Percentiles rank a stretch among this genome's conserved stretches.
Evolutionary conservation across 2,888 invertebrate genomes (phyloP).

Genomic region (Caenorhabditis imperialis): DNA sequence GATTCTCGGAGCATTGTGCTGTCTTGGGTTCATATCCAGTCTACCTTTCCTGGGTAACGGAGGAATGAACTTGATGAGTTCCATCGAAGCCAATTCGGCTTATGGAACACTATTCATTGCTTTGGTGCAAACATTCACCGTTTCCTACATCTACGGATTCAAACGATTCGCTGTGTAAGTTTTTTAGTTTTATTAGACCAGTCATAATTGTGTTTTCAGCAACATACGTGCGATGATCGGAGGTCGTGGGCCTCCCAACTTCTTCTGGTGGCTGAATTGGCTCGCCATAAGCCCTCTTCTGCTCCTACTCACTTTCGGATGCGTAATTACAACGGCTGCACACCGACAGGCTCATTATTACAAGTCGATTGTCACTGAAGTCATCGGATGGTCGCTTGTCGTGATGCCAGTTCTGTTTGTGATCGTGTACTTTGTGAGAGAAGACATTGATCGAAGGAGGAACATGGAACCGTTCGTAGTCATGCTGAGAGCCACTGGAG

Average conservation of each 20-base stretch:
- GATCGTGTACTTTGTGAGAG: slow-evolving; percentile 30
- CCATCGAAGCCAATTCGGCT: slow-evolving; percentile 27
- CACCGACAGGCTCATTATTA: neutral
- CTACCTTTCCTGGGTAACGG: slow-evolving; percentile 44
- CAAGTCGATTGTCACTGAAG: neutral
- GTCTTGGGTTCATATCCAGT: slow-evolving; percentile 26
- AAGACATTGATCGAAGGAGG: slow-evolving; percentile 36
- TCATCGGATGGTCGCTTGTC: slow-evolving; percentile 30
- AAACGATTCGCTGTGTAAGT: slow-evolving; percentile 50
- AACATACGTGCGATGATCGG: slow-evolving; percentile 55
- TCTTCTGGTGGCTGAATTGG: slow-evolving; percentile 57
- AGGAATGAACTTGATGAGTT: slow-evolving; percentile 32
- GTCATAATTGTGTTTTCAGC: slow-evolving; percentile 35
- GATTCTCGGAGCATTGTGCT: slow-evolving; percentile 20
- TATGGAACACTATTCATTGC: slow-evolving; percentile 49
- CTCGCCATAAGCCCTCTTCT: slow-evolving; percentile 40
- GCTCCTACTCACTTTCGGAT: slow-evolving; percentile 21
- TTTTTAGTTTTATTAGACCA: too few species aligned
- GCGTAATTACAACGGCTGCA: slow-evolving; percentile 26
- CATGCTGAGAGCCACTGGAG: slow-evolving; percentile 43
- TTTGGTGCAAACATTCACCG: slow-evolving; percentile 35
- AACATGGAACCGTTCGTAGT: slow-evolving; percentile 51
- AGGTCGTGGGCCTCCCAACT: slow-evolving; percentile 28
- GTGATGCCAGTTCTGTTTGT: slow-evolving; percentile 38
- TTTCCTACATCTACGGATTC: slow-evolving; percentile 54